Percentiles rank a stretch among this genome's conserved stretches.
Conservation (phyloP, 2,113 vertebrate genomes). For the Hemiscyllium ocellatum region DNA sequence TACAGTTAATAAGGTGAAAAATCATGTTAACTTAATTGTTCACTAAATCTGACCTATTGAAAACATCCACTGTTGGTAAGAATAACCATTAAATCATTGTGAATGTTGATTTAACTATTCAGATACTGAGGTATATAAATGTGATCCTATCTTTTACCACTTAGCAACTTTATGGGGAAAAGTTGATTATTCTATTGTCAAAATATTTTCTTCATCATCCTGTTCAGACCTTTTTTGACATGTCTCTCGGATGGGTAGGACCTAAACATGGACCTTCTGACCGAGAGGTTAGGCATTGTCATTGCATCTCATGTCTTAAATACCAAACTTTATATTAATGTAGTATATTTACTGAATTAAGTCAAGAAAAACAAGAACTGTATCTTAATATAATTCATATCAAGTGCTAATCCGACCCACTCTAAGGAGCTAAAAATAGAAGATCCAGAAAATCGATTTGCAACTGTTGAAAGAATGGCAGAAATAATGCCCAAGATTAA, state of each 20-base stretch:
- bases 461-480: too few relatives aligned
- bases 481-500: too few relatives aligned
- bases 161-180: background rate
- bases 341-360: too few relatives aligned
- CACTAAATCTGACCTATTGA: background rate
- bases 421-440: background rate
- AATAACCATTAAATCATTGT: background rate
- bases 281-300: too few relatives aligned
- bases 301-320: too few relatives aligned
- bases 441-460: background rate
- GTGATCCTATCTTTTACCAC: background rate
- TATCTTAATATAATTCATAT: background rate
- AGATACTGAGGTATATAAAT: background rate
- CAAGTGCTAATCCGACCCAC: background rate
- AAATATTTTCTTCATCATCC: too few relatives aligned
- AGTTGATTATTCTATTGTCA: background rate
- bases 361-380: background rate
- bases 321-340: too few relatives aligned
- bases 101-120: background rate
- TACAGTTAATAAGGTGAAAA: background rate
- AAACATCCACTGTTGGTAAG: background rate
- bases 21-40: background rate
- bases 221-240: too few relatives aligned
- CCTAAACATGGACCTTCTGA: too few relatives aligned
- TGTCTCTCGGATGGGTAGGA: too few relatives aligned